phyloP scores from a whole-genome alignment of 1,140 invertebrate species.

The Neodiprion lecontei region DNA sequence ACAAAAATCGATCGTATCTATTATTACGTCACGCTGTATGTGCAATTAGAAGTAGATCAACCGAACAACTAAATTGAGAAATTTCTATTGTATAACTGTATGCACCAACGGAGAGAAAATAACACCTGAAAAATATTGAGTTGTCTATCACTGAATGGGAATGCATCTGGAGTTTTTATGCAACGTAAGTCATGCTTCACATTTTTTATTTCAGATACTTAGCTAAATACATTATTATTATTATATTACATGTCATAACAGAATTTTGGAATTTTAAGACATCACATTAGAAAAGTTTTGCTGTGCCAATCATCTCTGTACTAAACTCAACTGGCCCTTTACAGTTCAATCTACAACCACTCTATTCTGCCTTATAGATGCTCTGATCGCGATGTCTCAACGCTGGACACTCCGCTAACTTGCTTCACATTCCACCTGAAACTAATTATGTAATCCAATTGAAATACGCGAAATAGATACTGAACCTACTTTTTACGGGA shows the following conservation, averaged over 20 bases:
- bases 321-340: not conserved
- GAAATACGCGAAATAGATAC: not conserved
- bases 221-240: no score
- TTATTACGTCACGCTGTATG: constrained; percentile 42
- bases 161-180: not conserved
- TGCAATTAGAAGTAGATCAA: constrained; percentile 40
- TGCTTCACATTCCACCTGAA: constrained; percentile 10
- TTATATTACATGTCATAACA: no score
- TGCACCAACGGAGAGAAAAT: constrained; percentile 10
- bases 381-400: not conserved
- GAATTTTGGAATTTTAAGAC: no score
- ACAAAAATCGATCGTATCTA: constrained; percentile 47
- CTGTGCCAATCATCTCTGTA: not conserved
- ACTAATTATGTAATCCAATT: not conserved
- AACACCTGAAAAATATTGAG: not conserved
- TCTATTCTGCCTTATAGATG: constrained; percentile 1
- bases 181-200: not conserved
- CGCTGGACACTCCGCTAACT: constrained; percentile 12
- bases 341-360: not conserved
- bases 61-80: constrained; percentile 49
- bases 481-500: not conserved
- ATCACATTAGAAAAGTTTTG: no score
- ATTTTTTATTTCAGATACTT: not conserved
- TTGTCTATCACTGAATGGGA: not conserved
- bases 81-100: constrained; percentile 11